Percentiles rank a stretch among this genome's conserved stretches.
Conservation (phyloP, 2,113 vertebrate genomes). For the Apteryx mantelli region DNA sequence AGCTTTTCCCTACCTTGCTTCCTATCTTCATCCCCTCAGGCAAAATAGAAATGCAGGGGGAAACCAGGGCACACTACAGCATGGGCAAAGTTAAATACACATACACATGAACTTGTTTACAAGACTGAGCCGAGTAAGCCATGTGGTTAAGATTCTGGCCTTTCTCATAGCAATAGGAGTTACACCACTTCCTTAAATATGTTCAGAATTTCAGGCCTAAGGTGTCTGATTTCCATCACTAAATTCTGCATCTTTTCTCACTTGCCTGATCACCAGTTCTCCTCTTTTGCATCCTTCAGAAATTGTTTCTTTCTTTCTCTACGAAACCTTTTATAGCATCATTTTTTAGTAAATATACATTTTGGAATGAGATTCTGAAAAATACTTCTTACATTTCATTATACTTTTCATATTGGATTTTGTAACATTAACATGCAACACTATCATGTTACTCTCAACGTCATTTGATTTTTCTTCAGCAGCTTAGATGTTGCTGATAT, state of each 20-base stretch:
- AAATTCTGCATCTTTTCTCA: neutral
- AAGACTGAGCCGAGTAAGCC: neutral
- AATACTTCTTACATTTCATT: neutral
- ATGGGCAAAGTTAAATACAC: neutral
- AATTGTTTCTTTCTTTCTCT: neutral
- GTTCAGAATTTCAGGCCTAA: neutral
- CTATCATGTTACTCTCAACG: neutral
- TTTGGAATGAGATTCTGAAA: neutral
- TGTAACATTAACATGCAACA: neutral
- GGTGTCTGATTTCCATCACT: neutral
- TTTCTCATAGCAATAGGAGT: neutral
- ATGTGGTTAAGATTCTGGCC: neutral
- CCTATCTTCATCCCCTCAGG: neutral
- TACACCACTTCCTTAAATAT: neutral
- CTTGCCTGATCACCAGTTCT: neutral
- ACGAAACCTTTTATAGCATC: neutral
- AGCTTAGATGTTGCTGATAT: neutral
- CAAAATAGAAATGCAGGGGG: fast-evolving
- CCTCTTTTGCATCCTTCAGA: neutral
- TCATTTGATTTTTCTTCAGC: neutral
- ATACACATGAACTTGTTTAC: neutral
- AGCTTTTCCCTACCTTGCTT: neutral
- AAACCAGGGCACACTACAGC: neutral
- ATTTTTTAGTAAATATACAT: neutral
- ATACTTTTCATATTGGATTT: neutral